These are phyloP conservation scores for Phaedon cochleariae DNA, from an alignment of 2,888 invertebrate genomes.

Conservation along the genomic window DNA sequence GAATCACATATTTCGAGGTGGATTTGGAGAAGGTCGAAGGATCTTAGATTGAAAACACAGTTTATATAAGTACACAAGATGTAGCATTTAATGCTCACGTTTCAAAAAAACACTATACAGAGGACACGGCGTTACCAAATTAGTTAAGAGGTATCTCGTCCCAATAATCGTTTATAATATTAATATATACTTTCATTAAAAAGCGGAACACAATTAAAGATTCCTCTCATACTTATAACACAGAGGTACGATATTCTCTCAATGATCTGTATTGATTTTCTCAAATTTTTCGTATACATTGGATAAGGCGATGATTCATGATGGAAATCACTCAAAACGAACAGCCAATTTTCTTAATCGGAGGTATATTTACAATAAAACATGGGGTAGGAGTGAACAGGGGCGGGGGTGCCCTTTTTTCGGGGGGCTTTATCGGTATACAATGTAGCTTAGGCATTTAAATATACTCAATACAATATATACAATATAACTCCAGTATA, in stretches of 20 bases:
- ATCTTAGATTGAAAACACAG: conserved; percentile 53
- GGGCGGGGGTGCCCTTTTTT: conserved; percentile 22
- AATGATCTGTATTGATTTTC: conserved; percentile 58
- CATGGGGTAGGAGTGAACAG: conserved; percentile 33
- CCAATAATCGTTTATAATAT: conserved; percentile 60
- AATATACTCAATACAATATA: conserved; percentile 52
- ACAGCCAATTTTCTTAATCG: conserved; percentile 63
- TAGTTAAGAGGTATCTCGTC: conserved; percentile 63
- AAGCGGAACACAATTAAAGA: conserved; percentile 64
- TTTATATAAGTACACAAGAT: conserved; percentile 65
- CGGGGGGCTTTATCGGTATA: conserved; percentile 45
- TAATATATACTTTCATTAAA: conserved; percentile 62
- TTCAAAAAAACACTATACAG: conserved; percentile 65
- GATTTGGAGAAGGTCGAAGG: conserved; percentile 22
- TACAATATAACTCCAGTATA: conserved; percentile 53
- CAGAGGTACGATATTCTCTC: conserved; percentile 62
- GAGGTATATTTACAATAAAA: conserved; percentile 59
- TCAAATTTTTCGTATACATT: conserved; percentile 71
- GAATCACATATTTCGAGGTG: background rate
- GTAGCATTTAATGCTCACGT: conserved; percentile 65
- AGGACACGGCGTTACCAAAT: conserved; percentile 64
- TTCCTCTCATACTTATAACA: conserved; percentile 62
- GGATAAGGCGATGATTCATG: conserved; percentile 71
- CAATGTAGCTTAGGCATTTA: conserved; percentile 50
- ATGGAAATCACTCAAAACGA: conserved; percentile 64